Evolutionary conservation across 2,888 invertebrate genomes (phyloP).

Genomic region (Cotesia congregata): DNA sequence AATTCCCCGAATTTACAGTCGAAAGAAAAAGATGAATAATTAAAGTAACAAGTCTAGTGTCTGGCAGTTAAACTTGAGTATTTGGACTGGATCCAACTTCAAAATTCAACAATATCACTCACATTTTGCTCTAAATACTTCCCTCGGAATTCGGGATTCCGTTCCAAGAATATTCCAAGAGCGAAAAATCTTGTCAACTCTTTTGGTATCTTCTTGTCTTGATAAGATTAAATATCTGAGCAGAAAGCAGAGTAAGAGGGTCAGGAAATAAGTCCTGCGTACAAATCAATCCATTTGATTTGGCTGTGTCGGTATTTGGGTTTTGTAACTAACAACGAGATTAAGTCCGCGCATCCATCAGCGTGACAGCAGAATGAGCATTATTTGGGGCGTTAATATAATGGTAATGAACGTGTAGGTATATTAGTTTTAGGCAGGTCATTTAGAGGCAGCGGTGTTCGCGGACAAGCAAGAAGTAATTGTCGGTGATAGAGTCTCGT

Average conservation of each 20-base stretch:
- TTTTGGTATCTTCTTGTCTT: not conserved
- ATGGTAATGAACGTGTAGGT: not conserved
- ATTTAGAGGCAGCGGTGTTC: constrained; percentile 1
- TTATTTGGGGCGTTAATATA: not conserved
- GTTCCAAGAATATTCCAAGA: not conserved
- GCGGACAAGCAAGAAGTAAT: constrained; percentile 7
- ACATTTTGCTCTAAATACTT: not conserved
- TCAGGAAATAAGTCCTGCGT: too few relatives aligned
- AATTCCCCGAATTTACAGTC: not conserved
- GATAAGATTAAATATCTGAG: not conserved
- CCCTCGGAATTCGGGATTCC: not conserved
- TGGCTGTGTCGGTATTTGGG: too few relatives aligned
- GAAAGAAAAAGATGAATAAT: not conserved
- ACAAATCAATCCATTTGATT: too few relatives aligned
- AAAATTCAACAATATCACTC: not conserved
- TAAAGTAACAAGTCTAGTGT: not conserved
- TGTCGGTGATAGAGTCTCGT: not conserved
- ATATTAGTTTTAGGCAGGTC: constrained; percentile 4
- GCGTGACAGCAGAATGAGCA: not conserved
- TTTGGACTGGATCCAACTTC: not conserved
- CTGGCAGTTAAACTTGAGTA: not conserved
- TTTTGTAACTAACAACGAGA: too few relatives aligned
- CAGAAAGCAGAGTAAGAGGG: too few relatives aligned
- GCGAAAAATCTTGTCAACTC: constrained; percentile 13
- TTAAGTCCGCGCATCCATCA: too few relatives aligned